Evolutionary conservation across 2,113 vertebrate species (phyloP).

Genomic region (Ceyx cyanopectus): DNA sequence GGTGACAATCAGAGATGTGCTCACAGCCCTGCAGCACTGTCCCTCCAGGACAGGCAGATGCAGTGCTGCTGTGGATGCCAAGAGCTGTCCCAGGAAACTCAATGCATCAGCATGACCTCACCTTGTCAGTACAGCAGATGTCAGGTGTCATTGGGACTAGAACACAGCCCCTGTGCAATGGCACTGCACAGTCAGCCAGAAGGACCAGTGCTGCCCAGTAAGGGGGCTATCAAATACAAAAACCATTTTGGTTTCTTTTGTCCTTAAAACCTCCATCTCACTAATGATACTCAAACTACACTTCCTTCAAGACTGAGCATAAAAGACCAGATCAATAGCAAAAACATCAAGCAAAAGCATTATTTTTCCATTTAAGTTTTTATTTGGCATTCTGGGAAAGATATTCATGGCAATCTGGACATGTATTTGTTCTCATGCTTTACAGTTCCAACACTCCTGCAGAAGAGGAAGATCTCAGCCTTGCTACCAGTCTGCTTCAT

Average conservation of each 20-base stretch:
- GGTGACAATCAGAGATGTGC: background rate
- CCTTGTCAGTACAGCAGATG: background rate
- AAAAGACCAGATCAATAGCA: background rate
- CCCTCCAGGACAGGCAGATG: background rate
- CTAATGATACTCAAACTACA: background rate
- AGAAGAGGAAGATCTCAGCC: background rate
- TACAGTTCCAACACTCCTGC: background rate
- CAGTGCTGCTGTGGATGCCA: background rate
- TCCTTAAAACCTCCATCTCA: background rate
- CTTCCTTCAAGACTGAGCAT: background rate
- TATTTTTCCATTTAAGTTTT: background rate
- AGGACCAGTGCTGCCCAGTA: background rate
- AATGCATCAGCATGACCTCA: background rate
- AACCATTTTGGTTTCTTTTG: background rate
- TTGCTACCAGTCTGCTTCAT: background rate
- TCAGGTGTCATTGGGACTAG: background rate
- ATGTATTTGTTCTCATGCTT: background rate
- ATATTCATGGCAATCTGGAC: background rate
- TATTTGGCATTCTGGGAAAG: background rate
- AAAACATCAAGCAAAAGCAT: background rate
- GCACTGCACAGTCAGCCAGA: background rate
- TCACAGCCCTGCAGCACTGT: background rate
- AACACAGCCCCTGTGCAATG: background rate
- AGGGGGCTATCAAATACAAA: background rate
- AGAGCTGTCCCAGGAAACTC: background rate